phyloP scores from a whole-genome alignment of 2,113 vertebrate species.

The Leptobrachium ailaonicum region DNA sequence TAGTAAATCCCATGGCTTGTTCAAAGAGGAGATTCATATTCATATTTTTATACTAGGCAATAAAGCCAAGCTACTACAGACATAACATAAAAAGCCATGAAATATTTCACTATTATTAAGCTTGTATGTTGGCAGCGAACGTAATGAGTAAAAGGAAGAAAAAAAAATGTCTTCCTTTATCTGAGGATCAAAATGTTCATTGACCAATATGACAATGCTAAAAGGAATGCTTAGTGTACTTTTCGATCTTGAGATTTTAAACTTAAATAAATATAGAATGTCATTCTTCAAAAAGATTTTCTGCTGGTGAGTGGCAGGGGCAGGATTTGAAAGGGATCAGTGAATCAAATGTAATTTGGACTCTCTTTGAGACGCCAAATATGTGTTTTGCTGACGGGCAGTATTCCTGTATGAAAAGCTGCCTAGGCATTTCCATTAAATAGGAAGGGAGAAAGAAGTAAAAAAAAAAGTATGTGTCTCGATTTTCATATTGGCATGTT shows the following conservation, averaged over 20 bases:
- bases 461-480: conserved; percentile 67
- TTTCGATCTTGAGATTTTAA: conserved; percentile 68
- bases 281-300: conserved; percentile 73
- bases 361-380: conserved; percentile 81
- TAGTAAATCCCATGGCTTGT: no score
- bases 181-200: no score
- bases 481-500: conserved; percentile 69
- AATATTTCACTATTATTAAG: no score
- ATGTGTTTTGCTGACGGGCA: conserved; percentile 84
- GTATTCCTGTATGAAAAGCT: conserved; percentile 72
- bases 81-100: no score
- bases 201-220: no score
- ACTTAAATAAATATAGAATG: conserved; percentile 72
- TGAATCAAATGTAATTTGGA: conserved; percentile 89
- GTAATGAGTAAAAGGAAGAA: no score
- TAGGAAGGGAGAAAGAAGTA: conserved; percentile 46
- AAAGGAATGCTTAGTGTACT: no score
- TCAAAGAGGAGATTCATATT: no score
- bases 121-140: no score
- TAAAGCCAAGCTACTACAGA: no score
- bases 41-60: no score
- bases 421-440: conserved; percentile 68
- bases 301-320: conserved; percentile 68
- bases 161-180: no score
- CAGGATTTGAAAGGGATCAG: conserved; percentile 83